Percentiles rank a stretch among this genome's conserved stretches.
Conservation (phyloP, 2,797 vertebrate genomes). For the Clarias pachynema region DNA sequence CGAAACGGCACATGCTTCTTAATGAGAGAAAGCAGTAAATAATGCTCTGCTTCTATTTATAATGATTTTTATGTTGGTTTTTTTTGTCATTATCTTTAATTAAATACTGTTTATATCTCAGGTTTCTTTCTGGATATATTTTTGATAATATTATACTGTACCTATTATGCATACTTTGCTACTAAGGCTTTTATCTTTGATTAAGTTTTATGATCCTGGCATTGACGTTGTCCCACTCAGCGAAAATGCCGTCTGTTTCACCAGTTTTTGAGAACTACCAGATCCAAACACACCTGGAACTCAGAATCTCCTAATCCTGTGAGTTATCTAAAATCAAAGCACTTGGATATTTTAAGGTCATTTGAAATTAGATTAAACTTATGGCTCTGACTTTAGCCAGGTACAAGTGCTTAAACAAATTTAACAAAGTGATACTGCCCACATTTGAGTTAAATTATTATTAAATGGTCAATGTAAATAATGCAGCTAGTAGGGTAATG, state of each 20-base stretch:
- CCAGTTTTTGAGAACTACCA: neutral
- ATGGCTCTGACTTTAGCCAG: neutral
- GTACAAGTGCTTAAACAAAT: neutral
- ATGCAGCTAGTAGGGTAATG: neutral
- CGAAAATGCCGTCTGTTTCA: neutral
- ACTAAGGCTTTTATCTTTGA: neutral
- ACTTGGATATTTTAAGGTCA: neutral
- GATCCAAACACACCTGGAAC: conserved; percentile 3
- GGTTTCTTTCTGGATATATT: neutral
- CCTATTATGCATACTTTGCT: neutral
- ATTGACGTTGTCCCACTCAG: neutral
- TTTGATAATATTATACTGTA: neutral
- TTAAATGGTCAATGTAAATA: neutral
- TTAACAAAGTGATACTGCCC: neutral
- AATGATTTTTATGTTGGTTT: neutral
- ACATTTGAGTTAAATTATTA: neutral
- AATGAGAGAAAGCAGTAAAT: conserved; percentile 57
- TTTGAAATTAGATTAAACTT: neutral
- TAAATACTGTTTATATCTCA: neutral
- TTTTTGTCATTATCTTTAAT: neutral
- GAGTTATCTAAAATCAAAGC: neutral
- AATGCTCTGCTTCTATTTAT: neutral
- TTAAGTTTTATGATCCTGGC: neutral
- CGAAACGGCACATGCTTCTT: conserved; percentile 16
- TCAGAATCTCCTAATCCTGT: neutral